These are phyloP conservation scores for Epistrophe grossulariae DNA, from an alignment of 2,888 invertebrate genomes.

Conservation along the genomic window DNA sequence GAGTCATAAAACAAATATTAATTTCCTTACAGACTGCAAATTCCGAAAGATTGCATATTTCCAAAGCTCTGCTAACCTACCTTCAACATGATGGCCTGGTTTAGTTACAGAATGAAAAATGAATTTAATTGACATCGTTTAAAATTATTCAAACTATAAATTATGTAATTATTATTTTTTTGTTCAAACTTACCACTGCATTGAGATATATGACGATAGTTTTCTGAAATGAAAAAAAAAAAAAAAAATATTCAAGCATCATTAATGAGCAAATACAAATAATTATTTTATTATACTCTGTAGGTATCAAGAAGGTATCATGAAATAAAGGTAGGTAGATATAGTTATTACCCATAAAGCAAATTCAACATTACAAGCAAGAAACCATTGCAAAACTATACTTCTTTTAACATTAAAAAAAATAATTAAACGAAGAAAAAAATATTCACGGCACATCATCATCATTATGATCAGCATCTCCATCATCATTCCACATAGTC, in stretches of 20 bases:
- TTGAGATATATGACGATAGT: constrained; percentile 48
- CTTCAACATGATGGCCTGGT: constrained; percentile 13
- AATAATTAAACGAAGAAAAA: constrained; percentile 31
- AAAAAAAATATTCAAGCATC: constrained; percentile 24
- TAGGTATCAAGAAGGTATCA: not conserved
- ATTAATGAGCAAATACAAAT: constrained; percentile 28
- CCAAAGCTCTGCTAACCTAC: not conserved
- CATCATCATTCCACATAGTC: constrained; percentile 4
- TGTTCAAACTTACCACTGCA: constrained; percentile 66
- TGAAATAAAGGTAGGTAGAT: constrained; percentile 16
- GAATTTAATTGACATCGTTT: constrained; percentile 25
- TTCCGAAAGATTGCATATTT: not conserved
- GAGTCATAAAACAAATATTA: not conserved
- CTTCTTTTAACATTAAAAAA: constrained; percentile 39
- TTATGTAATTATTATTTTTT: constrained; percentile 16
- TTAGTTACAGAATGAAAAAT: constrained; percentile 12
- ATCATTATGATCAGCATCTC: not conserved
- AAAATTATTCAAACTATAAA: constrained; percentile 3
- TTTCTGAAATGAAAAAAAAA: constrained; percentile 56
- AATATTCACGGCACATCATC: constrained; percentile 20
- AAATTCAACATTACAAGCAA: not conserved
- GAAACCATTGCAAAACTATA: constrained; percentile 32
- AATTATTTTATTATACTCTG: not conserved
- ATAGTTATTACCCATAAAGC: not conserved
- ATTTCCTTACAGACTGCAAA: not conserved